Base-by-base conservation (phyloP, 1,140 invertebrate species). In the Drosophila quadrilineata region DNA sequence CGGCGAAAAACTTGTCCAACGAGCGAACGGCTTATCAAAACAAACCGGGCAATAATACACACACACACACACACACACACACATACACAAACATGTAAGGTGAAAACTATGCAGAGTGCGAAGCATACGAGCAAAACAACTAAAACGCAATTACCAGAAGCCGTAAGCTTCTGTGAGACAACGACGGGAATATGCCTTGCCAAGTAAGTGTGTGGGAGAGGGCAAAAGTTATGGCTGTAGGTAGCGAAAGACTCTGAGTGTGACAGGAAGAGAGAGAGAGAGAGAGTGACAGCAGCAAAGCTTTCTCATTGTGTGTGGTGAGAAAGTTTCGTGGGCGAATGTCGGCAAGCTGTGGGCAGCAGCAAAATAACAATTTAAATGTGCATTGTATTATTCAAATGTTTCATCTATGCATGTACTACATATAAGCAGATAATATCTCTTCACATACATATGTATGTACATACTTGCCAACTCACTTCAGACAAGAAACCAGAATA, bases 81-180 rank as follows among this genome's bases (percentile, higher is more conserved):
- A 35, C 28, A 53, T 28, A n/a, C 41, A 24, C 40, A 63, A 17
- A 45, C 17, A 19, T 45, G 36, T 12, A 21, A 29, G 33, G n/a
- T 14, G 35, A 59, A 76, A 84, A 71, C 66, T 85, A 85, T 73
- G 40, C 40, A 33, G 60, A 74, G 57, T n/a, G n/a, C 74, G 79
- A 85, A 84, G 31, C 65, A 71, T 71, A 77, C 70, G 70, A 84
- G 77, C 77, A 84, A 84, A 85, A 85, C 77, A 84, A 85, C 74
- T 79, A 85, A 85, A 71, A 74, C 79, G 70, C 58, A 85, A 85
- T 82, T 80, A 75, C 53, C 40, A 41, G 33, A 59, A 43, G 41
- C 41, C 52, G 60, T 52, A n/a, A 29, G 6, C 8, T n/a, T n/a
- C 22, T 48, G 31, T 24, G 6, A 14, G 22, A n/a, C n/a, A n/a